Base-by-base conservation (phyloP, 2,888 invertebrate genomes). In the Elgonia sp. region DNA sequence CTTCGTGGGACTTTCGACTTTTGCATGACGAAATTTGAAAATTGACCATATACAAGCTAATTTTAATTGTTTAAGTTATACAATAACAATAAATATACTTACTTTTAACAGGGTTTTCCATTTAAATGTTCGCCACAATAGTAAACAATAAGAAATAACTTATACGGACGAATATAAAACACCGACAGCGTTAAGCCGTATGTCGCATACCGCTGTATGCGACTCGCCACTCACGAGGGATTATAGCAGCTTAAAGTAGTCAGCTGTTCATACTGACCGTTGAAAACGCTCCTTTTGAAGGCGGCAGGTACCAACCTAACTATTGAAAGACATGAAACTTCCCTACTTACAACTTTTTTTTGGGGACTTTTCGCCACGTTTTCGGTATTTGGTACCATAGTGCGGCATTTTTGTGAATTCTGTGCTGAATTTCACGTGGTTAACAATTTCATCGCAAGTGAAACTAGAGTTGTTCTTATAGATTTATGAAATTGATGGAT, bases 311-410 rank as follows among this genome's bases (percentile, higher is more conserved):
- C 55, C 55, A 55, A 55, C 55, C 8, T n/a, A 55, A 55, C 55
- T 55, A 55, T 55, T 55, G 14, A 18, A n/a, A n/a, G n/a, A 55
- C 55, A 1, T 55, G 12, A 55, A 55, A 55, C 2, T 55, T 18
- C 6, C 55, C 55, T 55, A 55, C 55, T 55, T 55, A 8, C 12
- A 46, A 46, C 46, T 46, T 46, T 46, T 46, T 42, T 46, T 46
- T 55, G 14, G 55, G n/a, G 55, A 55, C 55, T 55, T 55, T 55
- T 55, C 55, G 55, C 55, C 55, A 55, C 55, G 20, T 55, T 50
- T 50, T 50, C 50, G 50, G 50, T 50, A 50, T 50, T 50, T 50
- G 29, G 29, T 5, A 29, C 29, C 29, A 29, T 29, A 29, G 29
- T 29, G n/a, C n/a, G n/a, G n/a, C n/a, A n/a, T n/a, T n/a, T n/a